Percentiles rank a stretch among this genome's conserved stretches.
phyloP scores from a whole-genome alignment of 1,140 invertebrate genomes.

The Drosophila arawakana region DNA sequence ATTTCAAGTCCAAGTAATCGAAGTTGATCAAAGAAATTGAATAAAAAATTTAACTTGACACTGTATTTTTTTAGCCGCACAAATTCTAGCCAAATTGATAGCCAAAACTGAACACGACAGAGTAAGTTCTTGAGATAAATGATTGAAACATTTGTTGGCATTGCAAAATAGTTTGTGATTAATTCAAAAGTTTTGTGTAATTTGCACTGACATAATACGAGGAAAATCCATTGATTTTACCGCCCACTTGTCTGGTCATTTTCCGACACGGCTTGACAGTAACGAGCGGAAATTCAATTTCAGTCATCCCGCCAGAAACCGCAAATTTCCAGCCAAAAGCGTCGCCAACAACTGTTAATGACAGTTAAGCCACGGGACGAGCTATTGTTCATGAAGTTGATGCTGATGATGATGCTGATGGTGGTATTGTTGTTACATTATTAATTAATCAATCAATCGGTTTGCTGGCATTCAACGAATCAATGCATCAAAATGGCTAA shows the following conservation, averaged over 20 bases:
- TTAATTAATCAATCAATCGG: conserved; percentile 79
- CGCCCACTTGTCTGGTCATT: conserved; percentile 23
- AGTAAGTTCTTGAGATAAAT: neutral
- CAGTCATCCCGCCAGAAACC: conserved; percentile 36
- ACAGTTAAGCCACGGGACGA: conserved; percentile 51
- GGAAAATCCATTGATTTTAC: conserved; percentile 13
- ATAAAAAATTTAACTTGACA: conserved; percentile 63
- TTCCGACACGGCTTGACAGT: conserved; percentile 43
- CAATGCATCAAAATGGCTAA: conserved; percentile 48
- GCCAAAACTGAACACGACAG: neutral
- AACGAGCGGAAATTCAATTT: conserved; percentile 68
- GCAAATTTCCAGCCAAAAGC: conserved; percentile 7
- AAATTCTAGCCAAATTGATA: conserved; percentile 10
- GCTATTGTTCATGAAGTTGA: neutral
- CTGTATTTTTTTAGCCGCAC: conserved; percentile 22
- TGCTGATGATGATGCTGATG: neutral
- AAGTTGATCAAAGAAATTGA: conserved; percentile 56
- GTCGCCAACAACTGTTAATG: conserved; percentile 58
- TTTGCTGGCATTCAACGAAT: conserved; percentile 8
- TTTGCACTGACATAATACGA: neutral
- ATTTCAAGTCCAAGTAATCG: neutral
- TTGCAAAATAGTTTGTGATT: conserved; percentile 6
- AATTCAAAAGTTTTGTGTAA: neutral
- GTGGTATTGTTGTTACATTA: conserved; percentile 43
- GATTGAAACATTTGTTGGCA: neutral